phyloP scores from a whole-genome alignment of 2,888 invertebrate species.

The Epirrhoe alternata region DNA sequence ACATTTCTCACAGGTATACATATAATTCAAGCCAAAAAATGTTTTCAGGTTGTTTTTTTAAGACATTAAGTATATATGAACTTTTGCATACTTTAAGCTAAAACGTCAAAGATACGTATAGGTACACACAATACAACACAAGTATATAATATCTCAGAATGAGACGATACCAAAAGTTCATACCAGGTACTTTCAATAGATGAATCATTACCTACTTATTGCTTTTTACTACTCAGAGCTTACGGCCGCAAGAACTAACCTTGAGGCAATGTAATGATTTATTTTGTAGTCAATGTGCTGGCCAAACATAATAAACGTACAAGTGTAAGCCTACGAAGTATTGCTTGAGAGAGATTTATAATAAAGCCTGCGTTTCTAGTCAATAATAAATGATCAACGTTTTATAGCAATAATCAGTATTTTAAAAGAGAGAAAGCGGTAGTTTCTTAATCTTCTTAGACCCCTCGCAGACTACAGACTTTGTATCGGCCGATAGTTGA shows the following conservation, averaged over 20 bases:
- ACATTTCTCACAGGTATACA: no score
- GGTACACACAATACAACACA: background rate
- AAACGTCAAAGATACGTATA: no score
- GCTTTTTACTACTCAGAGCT: slow-evolving; percentile 11
- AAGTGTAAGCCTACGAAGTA: slow-evolving; percentile 26
- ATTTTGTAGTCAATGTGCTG: slow-evolving; percentile 48
- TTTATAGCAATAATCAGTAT: no score
- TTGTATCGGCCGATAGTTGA: no score
- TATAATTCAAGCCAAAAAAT: no score
- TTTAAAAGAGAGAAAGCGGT: no score
- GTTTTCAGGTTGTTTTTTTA: no score
- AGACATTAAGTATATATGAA: no score
- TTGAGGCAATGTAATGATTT: slow-evolving; percentile 49
- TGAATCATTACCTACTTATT: slow-evolving; percentile 1
- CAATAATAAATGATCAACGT: background rate
- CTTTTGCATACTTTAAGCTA: no score
- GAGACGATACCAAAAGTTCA: background rate
- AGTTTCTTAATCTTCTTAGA: no score
- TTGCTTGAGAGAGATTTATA: slow-evolving; percentile 17
- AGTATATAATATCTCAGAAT: background rate
- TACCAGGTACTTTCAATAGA: background rate
- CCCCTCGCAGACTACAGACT: no score
- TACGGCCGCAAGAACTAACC: slow-evolving; percentile 40
- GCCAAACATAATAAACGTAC: slow-evolving; percentile 40
- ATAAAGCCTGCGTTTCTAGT: background rate